These are phyloP conservation scores for Spongia lamella DNA, from an alignment of 37 sponge, comb jelly and placozoan species.

Conservation along the genomic window DNA sequence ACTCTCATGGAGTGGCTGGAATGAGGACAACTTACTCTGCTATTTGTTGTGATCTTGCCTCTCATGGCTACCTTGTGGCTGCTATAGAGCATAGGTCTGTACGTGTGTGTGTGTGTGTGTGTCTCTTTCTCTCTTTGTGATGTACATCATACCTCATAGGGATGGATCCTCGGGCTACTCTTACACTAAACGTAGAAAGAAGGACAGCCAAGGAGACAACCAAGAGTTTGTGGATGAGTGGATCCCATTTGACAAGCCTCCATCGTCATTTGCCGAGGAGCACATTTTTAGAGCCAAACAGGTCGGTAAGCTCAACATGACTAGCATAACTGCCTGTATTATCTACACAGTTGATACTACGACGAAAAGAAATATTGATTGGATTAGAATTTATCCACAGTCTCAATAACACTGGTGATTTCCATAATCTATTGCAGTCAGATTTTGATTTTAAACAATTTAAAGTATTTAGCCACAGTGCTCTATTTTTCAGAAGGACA, in stretches of 20 bases:
- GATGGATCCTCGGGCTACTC: constrained; percentile 39
- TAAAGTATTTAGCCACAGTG: constrained; percentile 1
- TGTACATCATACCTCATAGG: too few species aligned
- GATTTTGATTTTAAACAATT: constrained; percentile 56
- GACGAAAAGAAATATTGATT: not conserved
- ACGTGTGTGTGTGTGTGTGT: too few species aligned
- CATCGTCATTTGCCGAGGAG: too few species aligned
- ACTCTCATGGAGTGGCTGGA: constrained; percentile 51
- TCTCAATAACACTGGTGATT: not conserved
- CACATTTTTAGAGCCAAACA: too few species aligned
- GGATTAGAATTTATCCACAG: constrained; percentile 3
- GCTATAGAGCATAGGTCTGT: constrained; percentile 65
- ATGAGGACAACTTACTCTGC: constrained; percentile 30
- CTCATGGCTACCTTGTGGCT: constrained; percentile 65
- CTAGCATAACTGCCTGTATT: too few species aligned
- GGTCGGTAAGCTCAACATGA: too few species aligned
- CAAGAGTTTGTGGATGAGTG: not conserved
- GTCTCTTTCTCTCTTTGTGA: too few species aligned
- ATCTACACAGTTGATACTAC: too few species aligned
- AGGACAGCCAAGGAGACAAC: not conserved
- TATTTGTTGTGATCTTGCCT: constrained; percentile 64
- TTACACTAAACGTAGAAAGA: constrained; percentile 4
- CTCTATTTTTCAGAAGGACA: not conserved
- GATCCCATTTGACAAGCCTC: too few species aligned
- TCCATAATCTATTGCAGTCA: not conserved